Evolutionary conservation across 2,888 invertebrate genomes (phyloP).

Genomic region (Temnothorax ravouxi): DNA sequence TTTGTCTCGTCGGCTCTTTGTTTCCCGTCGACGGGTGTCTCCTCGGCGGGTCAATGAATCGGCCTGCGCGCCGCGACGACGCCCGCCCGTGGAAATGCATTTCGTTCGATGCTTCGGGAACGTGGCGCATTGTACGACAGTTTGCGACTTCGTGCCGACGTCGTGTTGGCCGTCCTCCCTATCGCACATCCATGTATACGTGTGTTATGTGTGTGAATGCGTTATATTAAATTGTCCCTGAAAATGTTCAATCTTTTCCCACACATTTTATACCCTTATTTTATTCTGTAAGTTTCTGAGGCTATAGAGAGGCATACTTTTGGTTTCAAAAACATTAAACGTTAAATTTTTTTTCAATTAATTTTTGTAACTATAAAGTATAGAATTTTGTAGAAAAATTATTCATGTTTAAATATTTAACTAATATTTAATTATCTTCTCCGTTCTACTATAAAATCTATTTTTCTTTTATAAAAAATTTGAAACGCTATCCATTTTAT

Average conservation of each 20-base stretch:
- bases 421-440: neutral
- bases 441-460: neutral
- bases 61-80: conserved; percentile 68
- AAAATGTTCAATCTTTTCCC: neutral
- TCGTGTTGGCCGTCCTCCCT: conserved; percentile 3
- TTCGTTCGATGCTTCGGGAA: conserved; percentile 66
- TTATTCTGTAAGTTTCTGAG: neutral
- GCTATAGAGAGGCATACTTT: neutral
- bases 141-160: conserved; percentile 60
- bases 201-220: too few relatives aligned
- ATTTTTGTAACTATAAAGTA: neutral
- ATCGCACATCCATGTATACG: neutral
- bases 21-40: conserved; percentile 75
- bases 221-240: neutral
- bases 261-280: neutral
- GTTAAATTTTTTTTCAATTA: neutral
- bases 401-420: conserved; percentile 4
- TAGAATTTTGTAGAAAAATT: neutral
- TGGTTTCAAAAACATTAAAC: neutral
- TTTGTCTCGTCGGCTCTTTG: conserved; percentile 76
- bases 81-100: conserved; percentile 74
- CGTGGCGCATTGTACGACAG: conserved; percentile 68
- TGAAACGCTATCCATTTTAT: neutral
- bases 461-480: neutral
- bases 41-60: conserved; percentile 77